Conservation (phyloP, 2,888 invertebrate species). For the Sminthurides aquaticus region DNA sequence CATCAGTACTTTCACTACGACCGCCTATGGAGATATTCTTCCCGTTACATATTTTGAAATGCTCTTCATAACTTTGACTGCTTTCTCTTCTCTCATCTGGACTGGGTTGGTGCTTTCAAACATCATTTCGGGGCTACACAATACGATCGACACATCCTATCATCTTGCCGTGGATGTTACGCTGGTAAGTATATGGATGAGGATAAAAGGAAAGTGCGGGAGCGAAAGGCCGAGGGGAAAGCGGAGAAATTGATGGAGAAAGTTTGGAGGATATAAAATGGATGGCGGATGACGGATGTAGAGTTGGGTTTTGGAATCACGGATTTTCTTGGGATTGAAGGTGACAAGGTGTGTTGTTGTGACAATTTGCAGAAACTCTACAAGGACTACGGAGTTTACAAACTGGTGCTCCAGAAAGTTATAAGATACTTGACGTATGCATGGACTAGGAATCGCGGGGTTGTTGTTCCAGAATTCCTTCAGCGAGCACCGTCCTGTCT, state of each 20-base stretch:
- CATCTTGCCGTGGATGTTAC: slow-evolving; percentile 28
- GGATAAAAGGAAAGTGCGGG: not conserved
- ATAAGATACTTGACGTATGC: slow-evolving; percentile 24
- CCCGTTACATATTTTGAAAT: slow-evolving; percentile 26
- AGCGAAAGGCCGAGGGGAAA: too few species aligned
- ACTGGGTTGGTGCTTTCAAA: slow-evolving; percentile 24
- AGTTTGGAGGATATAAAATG: too few species aligned
- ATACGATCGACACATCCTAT: slow-evolving; percentile 21
- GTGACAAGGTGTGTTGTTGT: not conserved
- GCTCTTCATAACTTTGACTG: slow-evolving; percentile 21
- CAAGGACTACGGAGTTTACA: slow-evolving; percentile 24
- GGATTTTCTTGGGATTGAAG: not conserved
- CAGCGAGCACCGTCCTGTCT: slow-evolving; percentile 20
- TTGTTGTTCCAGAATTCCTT: slow-evolving; percentile 24
- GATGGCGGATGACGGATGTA: not conserved
- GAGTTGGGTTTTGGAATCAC: not conserved
- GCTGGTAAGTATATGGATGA: slow-evolving; percentile 20
- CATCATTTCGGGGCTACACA: slow-evolving; percentile 24
- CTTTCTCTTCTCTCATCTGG: slow-evolving; percentile 26
- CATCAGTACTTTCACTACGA: slow-evolving; percentile 25
- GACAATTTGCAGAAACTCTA: slow-evolving; percentile 23
- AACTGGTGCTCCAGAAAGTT: slow-evolving; percentile 4
- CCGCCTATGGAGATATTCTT: slow-evolving; percentile 26
- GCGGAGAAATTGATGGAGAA: too few species aligned
- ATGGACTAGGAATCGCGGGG: slow-evolving; percentile 26